Evolutionary conservation across 2,888 invertebrate genomes (phyloP).

Genomic region (Dicyrtomina minuta): DNA sequence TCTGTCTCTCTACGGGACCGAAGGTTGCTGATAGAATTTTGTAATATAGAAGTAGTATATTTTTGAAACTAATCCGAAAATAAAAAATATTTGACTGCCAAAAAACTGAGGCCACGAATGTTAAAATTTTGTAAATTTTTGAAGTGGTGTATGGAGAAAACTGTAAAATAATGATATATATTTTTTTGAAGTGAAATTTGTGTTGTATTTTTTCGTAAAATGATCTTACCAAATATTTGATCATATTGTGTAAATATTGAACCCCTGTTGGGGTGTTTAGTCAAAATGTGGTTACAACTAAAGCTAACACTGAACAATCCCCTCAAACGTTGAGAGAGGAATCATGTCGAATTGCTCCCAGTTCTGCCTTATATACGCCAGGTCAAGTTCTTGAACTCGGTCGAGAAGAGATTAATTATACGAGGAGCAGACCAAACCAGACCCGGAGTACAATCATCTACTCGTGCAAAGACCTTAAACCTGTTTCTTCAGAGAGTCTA

Average conservation of each 20-base stretch:
- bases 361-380: slow-evolving; percentile 53
- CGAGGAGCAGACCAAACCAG: slow-evolving; percentile 50
- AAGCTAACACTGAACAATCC: slow-evolving; percentile 46
- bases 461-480: slow-evolving; percentile 53
- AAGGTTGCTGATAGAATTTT: too few species aligned
- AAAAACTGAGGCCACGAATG: too few species aligned
- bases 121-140: slow-evolving; percentile 1
- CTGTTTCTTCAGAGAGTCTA: slow-evolving; percentile 49
- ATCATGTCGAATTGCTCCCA: slow-evolving; percentile 49
- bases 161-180: not conserved
- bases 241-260: slow-evolving; percentile 43
- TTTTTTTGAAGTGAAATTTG: not conserved
- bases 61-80: too few species aligned
- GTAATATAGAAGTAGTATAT: too few species aligned
- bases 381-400: slow-evolving; percentile 53
- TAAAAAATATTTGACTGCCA: too few species aligned
- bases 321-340: slow-evolving; percentile 53
- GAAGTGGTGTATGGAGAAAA: not conserved
- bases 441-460: slow-evolving; percentile 48
- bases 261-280: slow-evolving; percentile 48
- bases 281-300: slow-evolving; percentile 40
- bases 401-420: slow-evolving; percentile 52
- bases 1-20: too few species aligned
- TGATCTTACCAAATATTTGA: slow-evolving; percentile 53
- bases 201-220: slow-evolving; percentile 9